These are phyloP conservation scores for Donacobius atricapilla DNA, from an alignment of 2,113 vertebrate genomes.

Conservation along the genomic window DNA sequence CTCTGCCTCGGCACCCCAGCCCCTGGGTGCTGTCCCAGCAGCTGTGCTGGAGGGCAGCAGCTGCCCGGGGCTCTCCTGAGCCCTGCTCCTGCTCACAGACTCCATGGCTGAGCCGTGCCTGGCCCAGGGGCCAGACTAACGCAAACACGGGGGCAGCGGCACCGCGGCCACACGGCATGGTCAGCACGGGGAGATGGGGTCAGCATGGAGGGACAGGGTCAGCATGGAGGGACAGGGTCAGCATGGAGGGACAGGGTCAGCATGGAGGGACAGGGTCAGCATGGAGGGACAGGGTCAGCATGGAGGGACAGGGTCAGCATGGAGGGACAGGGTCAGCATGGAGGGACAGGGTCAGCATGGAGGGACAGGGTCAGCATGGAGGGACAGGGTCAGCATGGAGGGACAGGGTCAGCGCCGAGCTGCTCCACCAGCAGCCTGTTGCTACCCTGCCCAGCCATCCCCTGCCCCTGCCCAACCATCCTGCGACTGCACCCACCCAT, in stretches of 20 bases:
- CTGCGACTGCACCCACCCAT: background rate
- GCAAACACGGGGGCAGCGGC: background rate
- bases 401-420: background rate
- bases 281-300: no score
- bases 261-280: background rate
- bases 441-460: background rate
- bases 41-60: background rate
- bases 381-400: background rate
- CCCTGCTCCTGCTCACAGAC: background rate
- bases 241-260: background rate
- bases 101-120: background rate
- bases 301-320: no score
- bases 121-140: background rate
- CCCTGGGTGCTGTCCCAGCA: rapidly evolving
- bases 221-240: background rate
- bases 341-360: background rate
- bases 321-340: no score
- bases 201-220: background rate
- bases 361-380: background rate
- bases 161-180: background rate
- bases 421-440: background rate
- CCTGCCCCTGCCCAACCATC: rapidly evolving
- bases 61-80: rapidly evolving
- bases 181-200: no score
- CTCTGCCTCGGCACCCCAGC: rapidly evolving